These are phyloP conservation scores for Betta splendens DNA, from an alignment of 2,797 vertebrate genomes.

Conservation along the genomic window DNA sequence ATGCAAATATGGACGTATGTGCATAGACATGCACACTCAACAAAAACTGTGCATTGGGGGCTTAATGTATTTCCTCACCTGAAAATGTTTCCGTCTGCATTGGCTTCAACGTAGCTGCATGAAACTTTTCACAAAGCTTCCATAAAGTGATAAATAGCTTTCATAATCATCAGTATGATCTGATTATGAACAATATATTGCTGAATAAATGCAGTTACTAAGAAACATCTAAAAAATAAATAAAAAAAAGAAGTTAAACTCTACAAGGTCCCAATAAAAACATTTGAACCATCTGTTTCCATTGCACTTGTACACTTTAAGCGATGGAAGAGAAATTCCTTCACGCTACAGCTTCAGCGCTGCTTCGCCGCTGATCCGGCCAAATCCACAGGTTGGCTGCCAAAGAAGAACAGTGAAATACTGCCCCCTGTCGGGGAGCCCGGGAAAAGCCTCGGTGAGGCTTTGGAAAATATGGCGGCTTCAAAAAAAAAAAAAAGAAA, in stretches of 20 bases:
- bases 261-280: not conserved
- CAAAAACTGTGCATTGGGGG: constrained; percentile 32
- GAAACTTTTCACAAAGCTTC: not conserved
- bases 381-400: constrained; percentile 30
- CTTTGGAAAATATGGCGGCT: no score
- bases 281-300: not conserved
- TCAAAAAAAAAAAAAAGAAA: constrained; percentile 4
- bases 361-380: constrained; percentile 3
- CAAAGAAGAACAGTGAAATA: constrained; percentile 52
- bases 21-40: constrained; percentile 34
- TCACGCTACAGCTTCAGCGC: constrained; percentile 22
- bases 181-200: not conserved
- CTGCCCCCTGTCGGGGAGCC: constrained; percentile 69
- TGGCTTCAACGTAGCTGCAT: constrained; percentile 5
- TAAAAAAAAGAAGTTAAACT: no score
- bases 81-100: not conserved
- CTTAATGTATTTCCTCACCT: constrained; percentile 18
- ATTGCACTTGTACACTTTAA: constrained; percentile 8
- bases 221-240: no score
- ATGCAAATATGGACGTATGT: constrained; percentile 42
- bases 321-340: constrained; percentile 46
- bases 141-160: not conserved
- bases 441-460: not conserved
- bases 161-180: constrained; percentile 1
- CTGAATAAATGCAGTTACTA: no score